Evolutionary conservation across 2,113 vertebrate species (phyloP).

Genomic region (Ptilonorhynchus violaceus): DNA sequence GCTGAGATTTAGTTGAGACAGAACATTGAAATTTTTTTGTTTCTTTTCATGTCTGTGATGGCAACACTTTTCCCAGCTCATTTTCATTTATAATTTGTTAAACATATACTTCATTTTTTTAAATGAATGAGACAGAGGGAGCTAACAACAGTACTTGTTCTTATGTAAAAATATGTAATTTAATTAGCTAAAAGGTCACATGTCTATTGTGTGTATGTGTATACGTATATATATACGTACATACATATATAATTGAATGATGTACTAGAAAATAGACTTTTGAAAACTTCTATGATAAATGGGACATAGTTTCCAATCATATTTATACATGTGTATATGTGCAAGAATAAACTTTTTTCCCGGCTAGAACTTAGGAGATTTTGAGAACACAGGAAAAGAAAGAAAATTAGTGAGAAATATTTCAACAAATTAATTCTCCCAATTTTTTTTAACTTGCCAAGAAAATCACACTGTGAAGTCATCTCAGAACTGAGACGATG

Average conservation of each 20-base stretch:
- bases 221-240: background rate
- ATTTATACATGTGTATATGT: background rate
- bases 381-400: background rate
- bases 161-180: background rate
- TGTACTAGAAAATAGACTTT: background rate
- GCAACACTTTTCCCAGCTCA: background rate
- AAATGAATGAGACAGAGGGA: background rate
- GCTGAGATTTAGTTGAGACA: background rate
- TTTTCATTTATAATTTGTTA: background rate
- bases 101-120: background rate
- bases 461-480: background rate
- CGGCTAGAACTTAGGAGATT: background rate
- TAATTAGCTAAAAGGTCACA: background rate
- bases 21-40: background rate
- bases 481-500: background rate
- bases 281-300: background rate
- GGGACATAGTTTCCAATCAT: background rate
- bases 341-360: background rate
- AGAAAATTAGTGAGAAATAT: background rate
- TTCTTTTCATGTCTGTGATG: background rate
- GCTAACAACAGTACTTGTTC: background rate
- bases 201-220: background rate
- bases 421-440: background rate
- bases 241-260: background rate
- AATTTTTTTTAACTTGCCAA: background rate